Percentiles rank a stretch among this genome's conserved stretches.
Evolutionary conservation across 1,140 invertebrate species (phyloP).

Genomic region (Colletes gigas): DNA sequence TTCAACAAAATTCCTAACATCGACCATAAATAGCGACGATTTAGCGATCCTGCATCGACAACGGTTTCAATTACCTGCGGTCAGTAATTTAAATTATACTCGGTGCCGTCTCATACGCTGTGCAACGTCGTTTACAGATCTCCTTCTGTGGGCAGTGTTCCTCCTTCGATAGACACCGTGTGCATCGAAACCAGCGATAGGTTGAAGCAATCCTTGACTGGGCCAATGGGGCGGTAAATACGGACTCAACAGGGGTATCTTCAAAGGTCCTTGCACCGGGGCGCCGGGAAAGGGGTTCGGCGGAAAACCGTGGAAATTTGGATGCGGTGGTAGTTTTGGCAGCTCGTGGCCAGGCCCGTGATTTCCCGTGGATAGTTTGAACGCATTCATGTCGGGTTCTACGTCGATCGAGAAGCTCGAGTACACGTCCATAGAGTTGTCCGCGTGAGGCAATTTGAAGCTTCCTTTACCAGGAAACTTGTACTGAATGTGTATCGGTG

Average conservation of each 20-base stretch:
- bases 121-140: constrained; percentile 4
- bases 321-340: constrained; percentile 28
- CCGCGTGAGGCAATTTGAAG: neutral
- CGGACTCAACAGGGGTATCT: constrained; percentile 46
- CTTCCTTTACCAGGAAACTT: neutral
- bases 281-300: neutral
- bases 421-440: constrained; percentile 25
- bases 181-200: neutral
- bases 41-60: too few relatives aligned
- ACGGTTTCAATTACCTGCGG: constrained; percentile 26
- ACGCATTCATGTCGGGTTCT: constrained; percentile 35
- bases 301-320: constrained; percentile 15
- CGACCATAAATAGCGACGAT: too few relatives aligned
- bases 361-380: constrained; percentile 39
- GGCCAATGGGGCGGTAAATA: constrained; percentile 40
- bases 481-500: constrained; percentile 38
- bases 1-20: too few relatives aligned
- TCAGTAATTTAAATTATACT: constrained; percentile 4
- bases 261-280: constrained; percentile 40
- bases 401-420: constrained; percentile 36
- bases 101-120: neutral
- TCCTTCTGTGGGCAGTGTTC: constrained; percentile 21
- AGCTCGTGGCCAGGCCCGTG: neutral
- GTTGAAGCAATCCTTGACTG: constrained; percentile 13
- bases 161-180: constrained; percentile 28